Evolutionary conservation across 2,797 vertebrate genomes (phyloP).

Genomic region (Meda fulgida): DNA sequence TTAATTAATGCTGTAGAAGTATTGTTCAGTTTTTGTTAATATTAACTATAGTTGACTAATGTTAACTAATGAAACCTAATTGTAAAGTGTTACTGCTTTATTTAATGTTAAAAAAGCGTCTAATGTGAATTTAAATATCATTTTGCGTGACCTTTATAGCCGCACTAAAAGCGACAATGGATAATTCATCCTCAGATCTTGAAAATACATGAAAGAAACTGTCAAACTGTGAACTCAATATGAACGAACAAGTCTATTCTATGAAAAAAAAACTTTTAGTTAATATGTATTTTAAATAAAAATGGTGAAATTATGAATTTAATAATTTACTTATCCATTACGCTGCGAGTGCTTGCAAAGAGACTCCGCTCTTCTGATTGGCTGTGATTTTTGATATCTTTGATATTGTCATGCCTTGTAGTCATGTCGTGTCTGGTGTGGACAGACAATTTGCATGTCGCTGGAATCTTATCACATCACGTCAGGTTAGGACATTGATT

Average conservation of each 20-base stretch:
- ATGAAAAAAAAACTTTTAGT: neutral
- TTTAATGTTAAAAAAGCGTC: neutral
- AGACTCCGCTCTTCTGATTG: too few relatives aligned
- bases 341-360: neutral
- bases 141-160: too few relatives aligned
- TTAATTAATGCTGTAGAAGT: too few relatives aligned
- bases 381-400: too few relatives aligned
- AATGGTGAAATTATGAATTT: neutral
- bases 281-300: neutral
- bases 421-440: too few relatives aligned
- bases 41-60: too few relatives aligned
- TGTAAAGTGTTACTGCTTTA: neutral
- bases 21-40: too few relatives aligned
- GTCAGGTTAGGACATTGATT: neutral
- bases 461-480: neutral
- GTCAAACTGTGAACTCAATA: neutral
- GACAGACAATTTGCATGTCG: too few relatives aligned
- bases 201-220: neutral
- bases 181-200: neutral
- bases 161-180: too few relatives aligned
- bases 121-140: too few relatives aligned
- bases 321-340: neutral
- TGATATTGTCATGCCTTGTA: neutral
- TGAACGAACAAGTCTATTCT: neutral
- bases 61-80: too few relatives aligned